Percentiles rank a stretch among this genome's conserved stretches.
Conservation (phyloP, 1,140 invertebrate species). For the Hylaeus anthracinus region DNA sequence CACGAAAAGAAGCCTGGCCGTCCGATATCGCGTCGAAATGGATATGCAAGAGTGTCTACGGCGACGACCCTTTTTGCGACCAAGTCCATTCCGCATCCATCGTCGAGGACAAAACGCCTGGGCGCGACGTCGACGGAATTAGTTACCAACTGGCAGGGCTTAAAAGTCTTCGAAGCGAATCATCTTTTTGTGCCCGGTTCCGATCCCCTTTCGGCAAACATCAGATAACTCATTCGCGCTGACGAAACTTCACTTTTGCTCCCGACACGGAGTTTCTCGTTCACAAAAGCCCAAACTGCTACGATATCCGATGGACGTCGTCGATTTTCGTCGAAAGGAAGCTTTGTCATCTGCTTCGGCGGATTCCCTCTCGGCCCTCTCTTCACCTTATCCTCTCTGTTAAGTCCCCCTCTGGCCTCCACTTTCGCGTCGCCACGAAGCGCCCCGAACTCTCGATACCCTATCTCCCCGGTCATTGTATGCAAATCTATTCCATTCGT, state of each 20-base stretch:
- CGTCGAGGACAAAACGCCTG: neutral
- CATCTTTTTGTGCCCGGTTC: conserved; percentile 21
- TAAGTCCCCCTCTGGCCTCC: neutral
- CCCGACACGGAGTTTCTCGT: neutral
- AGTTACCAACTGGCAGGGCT: conserved; percentile 4
- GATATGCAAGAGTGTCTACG: too few species aligned
- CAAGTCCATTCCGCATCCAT: neutral
- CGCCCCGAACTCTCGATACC: conserved; percentile 50
- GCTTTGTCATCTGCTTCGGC: conserved; percentile 69
- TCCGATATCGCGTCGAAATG: too few species aligned
- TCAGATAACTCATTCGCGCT: conserved; percentile 50
- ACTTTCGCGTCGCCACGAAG: conserved; percentile 18
- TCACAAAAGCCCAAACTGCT: conserved; percentile 13
- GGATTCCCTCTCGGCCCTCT: conserved; percentile 48
- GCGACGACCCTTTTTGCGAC: too few species aligned
- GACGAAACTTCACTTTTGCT: conserved; percentile 36
- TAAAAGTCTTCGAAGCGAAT: conserved; percentile 31
- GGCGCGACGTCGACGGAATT: conserved; percentile 30
- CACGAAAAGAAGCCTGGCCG: too few species aligned
- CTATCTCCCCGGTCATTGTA: conserved; percentile 76
- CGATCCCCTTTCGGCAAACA: conserved; percentile 18
- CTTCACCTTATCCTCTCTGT: conserved; percentile 16
- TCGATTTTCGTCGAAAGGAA: conserved; percentile 59
- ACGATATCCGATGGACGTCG: conserved; percentile 40
- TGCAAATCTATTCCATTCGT: conserved; percentile 77